Evolutionary conservation across 92 coral and sea anemone genomes (phyloP), one percentile per base, ranked within the genome.

Genomic region (Bergia puertoricense): DNA sequence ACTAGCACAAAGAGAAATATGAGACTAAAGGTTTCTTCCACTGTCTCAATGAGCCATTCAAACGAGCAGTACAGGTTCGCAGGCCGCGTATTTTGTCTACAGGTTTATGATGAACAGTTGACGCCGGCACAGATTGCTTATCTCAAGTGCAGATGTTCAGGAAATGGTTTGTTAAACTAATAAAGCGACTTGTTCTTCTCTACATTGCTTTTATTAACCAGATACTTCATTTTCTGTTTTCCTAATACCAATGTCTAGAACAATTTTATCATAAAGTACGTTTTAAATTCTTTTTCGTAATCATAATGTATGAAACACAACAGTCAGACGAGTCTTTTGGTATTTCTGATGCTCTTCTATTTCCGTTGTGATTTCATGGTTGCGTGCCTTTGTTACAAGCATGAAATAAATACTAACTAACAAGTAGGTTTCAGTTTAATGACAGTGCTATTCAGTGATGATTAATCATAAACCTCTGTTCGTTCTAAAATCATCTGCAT

Each of bases 71-170:
- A 5, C 40, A 41, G 48, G 4, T 81, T 81, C 20, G 76, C 68
- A 13, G 86, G 86, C 56, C 86, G 86, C 30, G 22, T 81, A 13
- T 81, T 65, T 23, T 81, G 86, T 42, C 59, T 81, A 41, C 86
- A 81, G 54, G 57, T 65, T 65, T 81, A 81, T 41, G 74, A 81
- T 15, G 18, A 62, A 65, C 74, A 81, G 38, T 41, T 81, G 41
- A 66, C 45, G 18, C 45, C 39, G 8, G 57, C 10, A 39, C 86
- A 65, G 51, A 81, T 81, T 66, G 38, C 51, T 41, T 6, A 4
- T 43, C 86, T 62, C 45, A 81, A 81, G 40, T 81, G 86, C 76
- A 81, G 50, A 13, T 81, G 86, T 22, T 65, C 86, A 8, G 59
- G 38, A 41, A 81, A 62, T 57, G 86, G 86, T 65, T 5, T 41